Percentiles rank a stretch among this genome's conserved stretches.
Conservation (phyloP, 2,888 invertebrate species). For the Zaprionus obscuricornis region DNA sequence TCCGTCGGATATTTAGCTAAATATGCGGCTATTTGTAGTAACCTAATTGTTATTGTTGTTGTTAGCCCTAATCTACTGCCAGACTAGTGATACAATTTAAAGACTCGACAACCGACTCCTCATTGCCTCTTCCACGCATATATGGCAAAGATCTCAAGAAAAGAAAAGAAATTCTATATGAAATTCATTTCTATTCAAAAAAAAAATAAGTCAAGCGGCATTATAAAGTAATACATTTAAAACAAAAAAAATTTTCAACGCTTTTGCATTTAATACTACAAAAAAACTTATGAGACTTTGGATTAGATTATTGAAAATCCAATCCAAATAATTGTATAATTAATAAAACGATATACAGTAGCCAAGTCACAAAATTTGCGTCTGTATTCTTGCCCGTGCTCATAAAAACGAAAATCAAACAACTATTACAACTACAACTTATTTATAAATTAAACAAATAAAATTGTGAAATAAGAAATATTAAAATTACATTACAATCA, state of each 20-base stretch:
- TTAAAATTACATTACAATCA: no score
- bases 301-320: no score
- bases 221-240: not conserved
- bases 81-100: slow-evolving; percentile 1
- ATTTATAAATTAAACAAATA: no score
- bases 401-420: no score
- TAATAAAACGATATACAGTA: no score
- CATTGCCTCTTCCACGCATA: not conserved
- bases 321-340: no score
- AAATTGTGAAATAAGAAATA: no score
- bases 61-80: not conserved
- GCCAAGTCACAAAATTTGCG: no score
- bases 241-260: slow-evolving; percentile 6
- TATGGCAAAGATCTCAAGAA: slow-evolving; percentile 39
- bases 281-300: slow-evolving; percentile 12
- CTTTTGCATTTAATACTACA: slow-evolving; percentile 35
- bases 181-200: no score
- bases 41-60: slow-evolving; percentile 13
- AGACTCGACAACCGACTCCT: slow-evolving; percentile 15
- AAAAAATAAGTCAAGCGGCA: slow-evolving; percentile 7
- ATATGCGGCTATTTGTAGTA: slow-evolving; percentile 28
- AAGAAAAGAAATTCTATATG: no score
- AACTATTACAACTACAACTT: no score
- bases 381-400: no score
- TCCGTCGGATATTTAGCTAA: slow-evolving; percentile 53